Percentiles rank a stretch among this genome's conserved stretches.
These are phyloP conservation scores for Macroteleia sp. DNA, from an alignment of 2,888 invertebrate species.

Conservation along the genomic window DNA sequence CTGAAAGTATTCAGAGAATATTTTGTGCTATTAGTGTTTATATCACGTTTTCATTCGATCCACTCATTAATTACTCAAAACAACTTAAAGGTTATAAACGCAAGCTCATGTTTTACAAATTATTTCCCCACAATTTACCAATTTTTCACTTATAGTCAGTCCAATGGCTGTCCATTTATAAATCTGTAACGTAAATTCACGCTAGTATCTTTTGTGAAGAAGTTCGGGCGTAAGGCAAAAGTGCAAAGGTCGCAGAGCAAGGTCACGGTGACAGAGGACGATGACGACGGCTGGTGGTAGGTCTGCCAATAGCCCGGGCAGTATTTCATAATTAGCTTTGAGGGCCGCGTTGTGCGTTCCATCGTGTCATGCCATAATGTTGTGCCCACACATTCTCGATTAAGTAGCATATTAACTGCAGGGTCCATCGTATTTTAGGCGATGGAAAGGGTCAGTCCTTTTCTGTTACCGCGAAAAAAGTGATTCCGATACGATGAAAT, in stretches of 20 bases:
- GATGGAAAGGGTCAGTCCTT: slow-evolving; percentile 38
- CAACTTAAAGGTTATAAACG: too few relatives aligned
- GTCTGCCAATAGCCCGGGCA: slow-evolving; percentile 74
- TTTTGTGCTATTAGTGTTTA: too few relatives aligned
- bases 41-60: too few relatives aligned
- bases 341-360: slow-evolving; percentile 67
- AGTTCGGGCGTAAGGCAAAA: slow-evolving; percentile 13
- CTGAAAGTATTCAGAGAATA: too few relatives aligned
- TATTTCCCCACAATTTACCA: too few relatives aligned
- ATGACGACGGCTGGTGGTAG: slow-evolving; percentile 59
- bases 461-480: slow-evolving; percentile 68
- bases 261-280: slow-evolving; percentile 35
- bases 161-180: neutral
- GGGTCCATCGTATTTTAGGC: slow-evolving; percentile 74
- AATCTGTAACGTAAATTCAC: neutral
- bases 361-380: slow-evolving; percentile 72
- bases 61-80: too few relatives aligned
- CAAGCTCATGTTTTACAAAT: too few relatives aligned
- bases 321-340: slow-evolving; percentile 81
- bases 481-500: slow-evolving; percentile 69
- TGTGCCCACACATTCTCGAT: slow-evolving; percentile 78
- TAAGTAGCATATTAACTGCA: slow-evolving; percentile 79
- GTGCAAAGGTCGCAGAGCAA: slow-evolving; percentile 34
- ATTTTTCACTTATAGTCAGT: too few relatives aligned
- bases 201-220: slow-evolving; percentile 14